Base-by-base conservation (phyloP, 2,113 vertebrate genomes). In the Myodes glareolus region DNA sequence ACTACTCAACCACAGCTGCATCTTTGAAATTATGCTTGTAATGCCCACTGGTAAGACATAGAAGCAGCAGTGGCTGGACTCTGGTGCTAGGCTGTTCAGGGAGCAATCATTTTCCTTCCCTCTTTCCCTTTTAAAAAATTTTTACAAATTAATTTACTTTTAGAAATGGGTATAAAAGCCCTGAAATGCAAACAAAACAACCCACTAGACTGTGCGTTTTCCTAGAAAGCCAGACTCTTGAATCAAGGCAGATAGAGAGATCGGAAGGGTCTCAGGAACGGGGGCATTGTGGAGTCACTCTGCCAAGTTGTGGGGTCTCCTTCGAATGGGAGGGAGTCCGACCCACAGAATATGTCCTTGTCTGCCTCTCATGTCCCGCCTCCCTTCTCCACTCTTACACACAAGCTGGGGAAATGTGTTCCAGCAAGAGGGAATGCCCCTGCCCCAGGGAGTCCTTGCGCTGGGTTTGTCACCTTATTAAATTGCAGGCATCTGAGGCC, bases 21-120 rank as follows among this genome's bases (percentile, higher is more conserved):
- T 3, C 27, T 70, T 23, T 5, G 72, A 17, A n/a, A n/a, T 3
- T 7, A 2, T 4, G 4, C 12, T 1, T 0, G 55, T 33, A 0
- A 19, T 4, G 1, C 25, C 1, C 27, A 17, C 39, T 10, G 29
- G 17, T 11, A 6, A 86, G 52, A 9, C 1, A 5, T 1, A 50
- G 33, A 13, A 1, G 68, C 16, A 52, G 12, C n/a, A 5, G 3
- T 23, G 1, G 4, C 5, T 10, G 33, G 61, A 63, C 6, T 58
- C 13, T 0, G 2, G 50, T 1, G n/a, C 33, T 2, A 33, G 47
- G 7, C 13, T 17, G 21, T 7, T 14, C 8, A 12, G 13, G 8
- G 8, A 4, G 6, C 0, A 76, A 27, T 14, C 8, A 2, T 4
- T 52, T 5, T 23, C 21, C 7, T 42, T 23, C 21, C 17, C 9